phyloP scores from a whole-genome alignment of 2,113 vertebrate genomes.

The Anguilla japonica region DNA sequence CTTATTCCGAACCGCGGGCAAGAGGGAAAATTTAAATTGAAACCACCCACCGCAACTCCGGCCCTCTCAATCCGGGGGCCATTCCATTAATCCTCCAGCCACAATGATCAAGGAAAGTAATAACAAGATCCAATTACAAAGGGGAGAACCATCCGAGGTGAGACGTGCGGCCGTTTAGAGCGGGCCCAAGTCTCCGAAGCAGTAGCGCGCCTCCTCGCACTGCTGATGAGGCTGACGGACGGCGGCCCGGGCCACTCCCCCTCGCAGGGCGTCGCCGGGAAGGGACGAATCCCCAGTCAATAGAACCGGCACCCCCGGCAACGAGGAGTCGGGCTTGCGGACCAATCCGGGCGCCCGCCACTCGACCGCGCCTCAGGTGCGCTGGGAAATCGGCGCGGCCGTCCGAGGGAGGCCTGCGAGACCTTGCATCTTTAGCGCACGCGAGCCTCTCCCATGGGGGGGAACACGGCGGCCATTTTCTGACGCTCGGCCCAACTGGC shows the following conservation, averaged over 20 bases:
- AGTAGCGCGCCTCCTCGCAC: neutral
- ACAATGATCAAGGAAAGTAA: conserved; percentile 7
- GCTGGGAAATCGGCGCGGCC: too few species aligned
- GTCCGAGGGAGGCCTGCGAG: too few species aligned
- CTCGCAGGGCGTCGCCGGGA: neutral
- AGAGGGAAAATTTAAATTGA: neutral
- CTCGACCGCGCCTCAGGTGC: neutral
- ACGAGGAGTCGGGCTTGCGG: neutral
- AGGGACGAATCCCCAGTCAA: neutral
- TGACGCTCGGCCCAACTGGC: conserved; percentile 1
- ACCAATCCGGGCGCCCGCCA: neutral
- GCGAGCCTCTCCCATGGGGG: neutral
- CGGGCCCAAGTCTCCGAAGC: neutral
- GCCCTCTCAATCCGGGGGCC: neutral
- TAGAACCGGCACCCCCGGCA: neutral
- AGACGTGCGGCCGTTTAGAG: neutral
- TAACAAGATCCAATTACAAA: conserved; percentile 4
- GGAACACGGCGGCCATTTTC: neutral
- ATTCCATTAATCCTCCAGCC: conserved; percentile 1
- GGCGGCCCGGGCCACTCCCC: neutral
- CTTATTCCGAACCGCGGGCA: neutral
- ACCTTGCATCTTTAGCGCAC: neutral
- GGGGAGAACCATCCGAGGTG: neutral
- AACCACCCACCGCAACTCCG: neutral
- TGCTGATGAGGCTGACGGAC: neutral